Evolutionary conservation across 2,113 vertebrate genomes (phyloP).

Genomic region (Tichodroma muraria): DNA sequence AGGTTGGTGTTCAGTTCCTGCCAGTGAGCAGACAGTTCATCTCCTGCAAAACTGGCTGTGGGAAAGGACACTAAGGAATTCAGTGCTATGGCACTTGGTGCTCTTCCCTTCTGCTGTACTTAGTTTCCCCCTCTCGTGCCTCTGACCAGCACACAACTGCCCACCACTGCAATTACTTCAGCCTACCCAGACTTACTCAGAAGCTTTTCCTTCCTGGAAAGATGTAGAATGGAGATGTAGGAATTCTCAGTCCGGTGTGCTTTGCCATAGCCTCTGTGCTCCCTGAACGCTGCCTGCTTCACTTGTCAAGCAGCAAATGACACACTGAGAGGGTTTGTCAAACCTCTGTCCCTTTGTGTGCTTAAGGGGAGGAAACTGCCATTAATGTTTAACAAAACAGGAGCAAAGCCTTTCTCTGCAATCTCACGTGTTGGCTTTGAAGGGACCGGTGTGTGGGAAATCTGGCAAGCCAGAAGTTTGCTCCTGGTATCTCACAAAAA

Average conservation of each 20-base stretch:
- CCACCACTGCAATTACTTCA: rapidly evolving
- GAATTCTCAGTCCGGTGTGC: not conserved
- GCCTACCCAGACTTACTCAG: not conserved
- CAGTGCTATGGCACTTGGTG: not conserved
- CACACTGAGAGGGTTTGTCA: not conserved
- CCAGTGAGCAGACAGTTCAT: not conserved
- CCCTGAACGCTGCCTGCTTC: not conserved
- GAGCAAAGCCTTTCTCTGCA: not conserved
- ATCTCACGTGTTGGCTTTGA: not conserved
- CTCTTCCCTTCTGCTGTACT: not conserved
- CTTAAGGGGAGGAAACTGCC: constrained; percentile 38
- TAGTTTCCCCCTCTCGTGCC: not conserved
- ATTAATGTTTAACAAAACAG: constrained; percentile 51
- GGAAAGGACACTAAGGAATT: not conserved
- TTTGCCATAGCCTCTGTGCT: not conserved
- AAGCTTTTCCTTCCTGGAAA: not conserved
- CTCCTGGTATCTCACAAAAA: not conserved
- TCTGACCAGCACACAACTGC: not conserved
- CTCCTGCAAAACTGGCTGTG: not conserved
- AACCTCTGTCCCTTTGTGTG: constrained; percentile 29
- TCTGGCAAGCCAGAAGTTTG: not conserved
- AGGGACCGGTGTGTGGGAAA: not conserved
- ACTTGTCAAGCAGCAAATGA: not conserved
- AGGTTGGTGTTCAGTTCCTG: not conserved
- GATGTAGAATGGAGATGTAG: not conserved